Conservation (phyloP, 2,797 vertebrate species). For the Tragopan temminckii region DNA sequence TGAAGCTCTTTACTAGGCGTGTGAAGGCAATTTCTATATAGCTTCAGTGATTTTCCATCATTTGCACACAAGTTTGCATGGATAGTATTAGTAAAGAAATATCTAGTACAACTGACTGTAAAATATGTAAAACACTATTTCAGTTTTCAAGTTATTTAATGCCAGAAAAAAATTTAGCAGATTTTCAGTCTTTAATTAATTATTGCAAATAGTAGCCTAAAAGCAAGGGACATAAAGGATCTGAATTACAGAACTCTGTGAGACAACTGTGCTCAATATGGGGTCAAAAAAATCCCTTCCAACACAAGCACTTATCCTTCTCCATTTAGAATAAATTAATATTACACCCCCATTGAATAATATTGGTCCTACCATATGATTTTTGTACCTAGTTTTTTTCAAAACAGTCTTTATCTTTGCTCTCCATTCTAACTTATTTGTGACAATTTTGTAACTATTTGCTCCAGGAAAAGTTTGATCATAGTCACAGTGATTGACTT, state of each 20-base stretch:
- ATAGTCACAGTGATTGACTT: not conserved
- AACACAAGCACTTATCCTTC: not conserved
- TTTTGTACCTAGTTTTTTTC: not conserved
- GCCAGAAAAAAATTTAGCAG: not conserved
- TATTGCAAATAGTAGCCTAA: not conserved
- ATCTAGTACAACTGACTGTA: not conserved
- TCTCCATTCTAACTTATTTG: not conserved
- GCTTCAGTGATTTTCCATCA: not conserved
- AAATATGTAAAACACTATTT: not conserved
- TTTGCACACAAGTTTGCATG: not conserved
- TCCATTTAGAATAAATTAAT: not conserved
- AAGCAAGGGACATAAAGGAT: not conserved
- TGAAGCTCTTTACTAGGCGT: not conserved
- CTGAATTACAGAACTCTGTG: not conserved
- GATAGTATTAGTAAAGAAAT: not conserved
- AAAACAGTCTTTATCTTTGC: not conserved
- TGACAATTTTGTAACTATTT: not conserved
- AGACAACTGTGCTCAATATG: not conserved
- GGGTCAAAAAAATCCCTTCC: not conserved
- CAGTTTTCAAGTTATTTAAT: not conserved
- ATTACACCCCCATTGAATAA: not conserved
- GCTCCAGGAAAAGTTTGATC: not conserved
- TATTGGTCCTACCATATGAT: not conserved
- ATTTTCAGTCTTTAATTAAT: not conserved
- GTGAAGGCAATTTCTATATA: not conserved